Evolutionary conservation across 1,140 invertebrate species (phyloP).

Genomic region (Brachionus plicatilis): DNA sequence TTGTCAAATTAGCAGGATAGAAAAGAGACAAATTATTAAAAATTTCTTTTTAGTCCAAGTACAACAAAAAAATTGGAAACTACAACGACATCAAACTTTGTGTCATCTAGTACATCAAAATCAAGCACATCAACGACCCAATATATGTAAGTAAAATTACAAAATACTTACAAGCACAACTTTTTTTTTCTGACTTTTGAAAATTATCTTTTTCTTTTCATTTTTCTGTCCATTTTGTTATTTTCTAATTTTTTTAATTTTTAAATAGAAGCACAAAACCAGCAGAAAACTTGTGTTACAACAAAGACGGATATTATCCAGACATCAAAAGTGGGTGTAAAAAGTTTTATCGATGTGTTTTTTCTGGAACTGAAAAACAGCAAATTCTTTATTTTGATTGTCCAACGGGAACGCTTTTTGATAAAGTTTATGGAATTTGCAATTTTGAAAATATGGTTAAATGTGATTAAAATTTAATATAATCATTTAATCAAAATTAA

Average conservation of each 20-base stretch:
- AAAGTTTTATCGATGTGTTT: neutral
- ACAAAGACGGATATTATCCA: neutral
- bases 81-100: neutral
- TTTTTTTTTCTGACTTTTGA: no score
- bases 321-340: neutral
- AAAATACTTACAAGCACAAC: no score
- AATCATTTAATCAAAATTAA: no score
- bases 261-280: no score
- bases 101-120: neutral
- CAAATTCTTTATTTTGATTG: neutral
- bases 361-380: neutral
- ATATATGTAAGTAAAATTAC: neutral
- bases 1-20: no score
- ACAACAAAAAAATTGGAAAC: neutral
- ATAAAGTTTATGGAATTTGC: neutral
- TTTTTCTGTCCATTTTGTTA: no score
- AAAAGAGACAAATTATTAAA: no score
- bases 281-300: neutral
- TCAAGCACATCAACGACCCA: neutral
- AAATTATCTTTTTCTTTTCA: no score
- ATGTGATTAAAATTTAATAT: neutral
- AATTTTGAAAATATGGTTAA: neutral
- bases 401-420: neutral
- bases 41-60: neutral
- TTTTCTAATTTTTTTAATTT: no score